Evolutionary conservation across 2,113 vertebrate species (phyloP).

Genomic region (Aptenodytes forsteri): DNA sequence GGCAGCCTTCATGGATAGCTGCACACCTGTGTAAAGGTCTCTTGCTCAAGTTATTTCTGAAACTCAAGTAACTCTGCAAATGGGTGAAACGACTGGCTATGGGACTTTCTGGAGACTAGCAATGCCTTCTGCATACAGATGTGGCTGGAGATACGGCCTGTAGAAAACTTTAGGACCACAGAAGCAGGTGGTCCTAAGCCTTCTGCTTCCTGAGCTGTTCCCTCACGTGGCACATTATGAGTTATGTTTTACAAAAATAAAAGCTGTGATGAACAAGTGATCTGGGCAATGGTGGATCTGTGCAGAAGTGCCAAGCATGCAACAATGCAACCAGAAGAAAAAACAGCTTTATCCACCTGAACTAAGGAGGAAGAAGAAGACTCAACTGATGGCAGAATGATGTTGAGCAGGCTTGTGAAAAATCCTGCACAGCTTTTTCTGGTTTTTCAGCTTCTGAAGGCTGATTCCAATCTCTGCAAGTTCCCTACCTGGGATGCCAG

Average conservation of each 20-base stretch:
- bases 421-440: background rate
- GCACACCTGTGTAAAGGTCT: background rate
- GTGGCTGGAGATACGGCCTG: background rate
- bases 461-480: background rate
- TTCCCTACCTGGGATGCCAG: background rate
- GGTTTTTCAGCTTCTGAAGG: slow-evolving; percentile 5
- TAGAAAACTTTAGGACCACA: background rate
- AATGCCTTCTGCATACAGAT: background rate
- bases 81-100: background rate
- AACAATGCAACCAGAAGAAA: background rate
- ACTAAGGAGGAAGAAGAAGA: background rate
- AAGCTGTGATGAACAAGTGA: background rate
- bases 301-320: background rate
- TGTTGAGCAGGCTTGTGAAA: background rate
- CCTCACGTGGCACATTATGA: background rate
- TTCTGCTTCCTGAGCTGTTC: background rate
- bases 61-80: background rate
- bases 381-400: background rate
- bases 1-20: background rate
- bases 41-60: background rate
- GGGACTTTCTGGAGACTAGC: background rate
- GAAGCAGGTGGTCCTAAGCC: background rate
- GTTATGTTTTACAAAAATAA: background rate
- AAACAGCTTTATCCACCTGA: background rate
- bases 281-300: background rate